Conservation (phyloP, 1,140 invertebrate species). For the Latrodectus geometricus region DNA sequence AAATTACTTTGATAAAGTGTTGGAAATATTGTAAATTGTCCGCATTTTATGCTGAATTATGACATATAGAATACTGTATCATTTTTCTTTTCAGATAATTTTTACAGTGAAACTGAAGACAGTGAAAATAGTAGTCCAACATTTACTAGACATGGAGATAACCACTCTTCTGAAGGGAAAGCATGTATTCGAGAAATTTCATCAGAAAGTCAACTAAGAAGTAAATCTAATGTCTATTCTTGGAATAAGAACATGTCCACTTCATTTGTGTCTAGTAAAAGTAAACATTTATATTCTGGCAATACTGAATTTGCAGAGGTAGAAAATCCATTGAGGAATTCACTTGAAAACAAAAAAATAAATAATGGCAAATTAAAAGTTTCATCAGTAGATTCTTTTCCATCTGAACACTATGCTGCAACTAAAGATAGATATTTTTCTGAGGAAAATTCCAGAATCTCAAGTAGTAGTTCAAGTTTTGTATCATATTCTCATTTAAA, state of each 20-base stretch:
- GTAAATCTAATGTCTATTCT: background rate
- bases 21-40: too few relatives aligned
- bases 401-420: background rate
- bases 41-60: too few relatives aligned
- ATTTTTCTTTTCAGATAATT: conserved; percentile 69
- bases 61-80: background rate
- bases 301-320: background rate
- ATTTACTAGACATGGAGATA: background rate
- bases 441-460: background rate
- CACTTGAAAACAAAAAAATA: background rate
- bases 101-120: conserved; percentile 76
- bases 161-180: background rate
- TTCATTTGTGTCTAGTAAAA: conserved; percentile 15
- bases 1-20: too few relatives aligned
- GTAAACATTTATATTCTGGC: background rate
- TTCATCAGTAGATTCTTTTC: background rate
- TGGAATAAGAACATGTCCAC: background rate
- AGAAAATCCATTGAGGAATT: background rate
- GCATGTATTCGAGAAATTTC: background rate
- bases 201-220: background rate
- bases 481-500: background rate
- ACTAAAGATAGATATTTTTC: background rate
- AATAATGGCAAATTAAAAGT: background rate
- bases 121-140: conserved; percentile 72
- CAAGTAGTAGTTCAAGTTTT: background rate